Percentiles rank a stretch among this genome's conserved stretches.
These are phyloP conservation scores for Fratercula arctica DNA, from an alignment of 2,797 vertebrate species.

Conservation along the genomic window DNA sequence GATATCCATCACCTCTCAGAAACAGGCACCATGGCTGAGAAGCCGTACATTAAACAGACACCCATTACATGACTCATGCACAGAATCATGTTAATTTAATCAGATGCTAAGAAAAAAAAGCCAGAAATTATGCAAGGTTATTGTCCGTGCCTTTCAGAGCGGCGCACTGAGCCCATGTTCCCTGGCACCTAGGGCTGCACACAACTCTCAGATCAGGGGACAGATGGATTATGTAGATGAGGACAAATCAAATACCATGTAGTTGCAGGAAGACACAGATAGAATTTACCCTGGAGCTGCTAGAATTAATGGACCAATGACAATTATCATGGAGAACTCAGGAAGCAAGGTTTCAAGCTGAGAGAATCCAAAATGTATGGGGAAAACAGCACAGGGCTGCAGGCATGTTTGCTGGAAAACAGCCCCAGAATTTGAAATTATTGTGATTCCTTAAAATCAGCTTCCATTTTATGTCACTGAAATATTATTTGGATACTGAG, in stretches of 20 bases:
- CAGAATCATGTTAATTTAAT: constrained; percentile 8
- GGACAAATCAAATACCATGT: background rate
- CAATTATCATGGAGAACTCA: background rate
- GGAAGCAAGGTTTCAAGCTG: background rate
- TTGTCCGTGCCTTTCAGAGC: background rate
- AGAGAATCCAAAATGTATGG: background rate
- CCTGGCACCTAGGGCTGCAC: background rate
- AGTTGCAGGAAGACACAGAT: background rate
- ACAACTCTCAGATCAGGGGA: background rate
- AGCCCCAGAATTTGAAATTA: background rate
- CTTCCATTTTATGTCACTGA: background rate
- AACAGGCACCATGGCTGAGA: background rate
- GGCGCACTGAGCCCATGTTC: background rate
- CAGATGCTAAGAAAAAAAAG: background rate
- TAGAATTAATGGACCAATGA: constrained; percentile 34
- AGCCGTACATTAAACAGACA: background rate
- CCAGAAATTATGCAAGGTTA: background rate
- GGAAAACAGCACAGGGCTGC: background rate
- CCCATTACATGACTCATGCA: constrained; percentile 12
- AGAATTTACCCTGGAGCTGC: constrained; percentile 44
- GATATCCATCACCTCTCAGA: background rate
- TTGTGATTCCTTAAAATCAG: background rate
- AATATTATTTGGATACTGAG: background rate
- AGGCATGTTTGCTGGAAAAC: background rate
- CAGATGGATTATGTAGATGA: constrained; percentile 63